Base-by-base conservation (phyloP, 1,140 invertebrate species). In the Rhyacophila brunnea region DNA sequence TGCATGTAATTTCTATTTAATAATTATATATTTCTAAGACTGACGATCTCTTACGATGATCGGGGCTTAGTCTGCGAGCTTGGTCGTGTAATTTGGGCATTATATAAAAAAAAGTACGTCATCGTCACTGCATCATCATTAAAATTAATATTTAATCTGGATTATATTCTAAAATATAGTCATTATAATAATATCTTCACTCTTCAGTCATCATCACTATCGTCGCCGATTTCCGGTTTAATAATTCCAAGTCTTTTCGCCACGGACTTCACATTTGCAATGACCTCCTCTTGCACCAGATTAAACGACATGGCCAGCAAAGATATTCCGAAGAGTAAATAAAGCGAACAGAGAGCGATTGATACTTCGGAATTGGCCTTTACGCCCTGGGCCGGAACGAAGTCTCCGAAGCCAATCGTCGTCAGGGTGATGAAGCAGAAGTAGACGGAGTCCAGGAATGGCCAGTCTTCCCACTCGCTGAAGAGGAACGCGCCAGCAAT, bases 281-380 rank as follows among this genome's bases (percentile, higher is more conserved):
- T 92, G 3, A 94, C 91, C 72, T 94, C 90, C 70, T 94, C 91
- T 74, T 95, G 92, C 15, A 98, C 94, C 62, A 99, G 81, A 80
- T 98, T 98, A 77, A 99, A 99, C 69, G 93, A 96, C 97, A 99
- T 99, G 15, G 96, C 96, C 48, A 99, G 75, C 20, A 99, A 80
- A 0, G 96, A 94, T 72, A 99, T 99, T 6, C 96, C 96, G 72
- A 97, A 96, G 10, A 99, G 80, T 53, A 98, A 79, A 79, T 98
- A 98, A 42, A 97, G 72, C 0, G 93, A 93, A 68, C 92, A 95
- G 14, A 98, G 84, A 0, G 95, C 92, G 59, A 98, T 93, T 35
- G 90, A 89, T 60, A 89, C 82, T 63, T 88, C 83, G 0, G 85
- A 87, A 43, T 87, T 83, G 28, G 83, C 80, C 44, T 83, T 83